These are phyloP conservation scores for Anhinga anhinga DNA, from an alignment of 2,113 vertebrate genomes.

Conservation along the genomic window DNA sequence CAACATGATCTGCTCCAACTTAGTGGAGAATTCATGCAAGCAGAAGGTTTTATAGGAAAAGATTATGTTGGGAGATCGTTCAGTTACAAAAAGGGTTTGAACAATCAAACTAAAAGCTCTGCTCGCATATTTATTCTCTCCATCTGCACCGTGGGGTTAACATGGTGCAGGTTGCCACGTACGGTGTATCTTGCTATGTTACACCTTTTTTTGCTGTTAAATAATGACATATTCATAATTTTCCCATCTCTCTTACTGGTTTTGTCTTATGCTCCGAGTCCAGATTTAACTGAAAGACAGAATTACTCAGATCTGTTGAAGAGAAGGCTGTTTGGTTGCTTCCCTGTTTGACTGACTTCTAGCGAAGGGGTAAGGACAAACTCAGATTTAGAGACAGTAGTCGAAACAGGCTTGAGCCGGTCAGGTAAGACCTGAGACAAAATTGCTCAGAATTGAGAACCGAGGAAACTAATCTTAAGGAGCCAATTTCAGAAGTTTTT, in stretches of 20 bases:
- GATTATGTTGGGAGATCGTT: not conserved
- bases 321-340: not conserved
- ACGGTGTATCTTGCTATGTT: not conserved
- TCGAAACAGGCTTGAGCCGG: not conserved
- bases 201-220: not conserved
- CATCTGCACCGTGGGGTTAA: not conserved
- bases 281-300: not conserved
- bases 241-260: not conserved
- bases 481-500: not conserved
- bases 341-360: not conserved
- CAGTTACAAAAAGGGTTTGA: not conserved
- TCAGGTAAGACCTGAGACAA: not conserved
- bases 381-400: not conserved
- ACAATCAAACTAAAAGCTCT: not conserved
- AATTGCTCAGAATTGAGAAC: not conserved
- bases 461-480: not conserved
- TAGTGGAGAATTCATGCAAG: not conserved
- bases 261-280: not conserved
- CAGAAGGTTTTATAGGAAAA: not conserved
- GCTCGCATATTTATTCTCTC: not conserved
- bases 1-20: not conserved
- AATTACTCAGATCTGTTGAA: not conserved
- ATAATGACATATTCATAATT: not conserved
- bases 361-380: not conserved
- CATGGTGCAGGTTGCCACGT: not conserved